A percentile compares a stretch with the other conserved stretches of the same genome.
Evolutionary conservation across 1,140 invertebrate species (phyloP).

Genomic region (Diuraphis noxia): DNA sequence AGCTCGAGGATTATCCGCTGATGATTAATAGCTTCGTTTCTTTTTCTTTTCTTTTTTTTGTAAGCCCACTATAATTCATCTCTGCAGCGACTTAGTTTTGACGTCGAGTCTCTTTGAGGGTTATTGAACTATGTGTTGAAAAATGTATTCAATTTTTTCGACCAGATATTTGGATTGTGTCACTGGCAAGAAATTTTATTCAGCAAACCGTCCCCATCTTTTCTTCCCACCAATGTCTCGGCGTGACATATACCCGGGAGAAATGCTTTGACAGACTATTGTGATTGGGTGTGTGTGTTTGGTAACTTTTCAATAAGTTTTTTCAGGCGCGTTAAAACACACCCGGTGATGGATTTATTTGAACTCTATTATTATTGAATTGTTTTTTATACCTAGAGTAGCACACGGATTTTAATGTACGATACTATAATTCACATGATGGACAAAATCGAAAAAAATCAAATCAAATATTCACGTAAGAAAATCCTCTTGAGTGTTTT

Average conservation of each 20-base stretch:
- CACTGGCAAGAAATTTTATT: constrained; percentile 44
- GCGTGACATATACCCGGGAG: constrained; percentile 15
- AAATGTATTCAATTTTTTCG: constrained; percentile 50
- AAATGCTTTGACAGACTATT: constrained; percentile 31
- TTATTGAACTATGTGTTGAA: constrained; percentile 49
- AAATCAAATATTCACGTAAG: not conserved
- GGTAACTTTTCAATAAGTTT: constrained; percentile 29
- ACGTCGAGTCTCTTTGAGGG: constrained; percentile 31
- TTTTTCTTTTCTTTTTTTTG: constrained; percentile 6
- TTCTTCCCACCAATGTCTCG: not conserved
- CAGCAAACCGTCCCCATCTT: not conserved
- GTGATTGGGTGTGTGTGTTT: not conserved
- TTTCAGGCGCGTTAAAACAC: not conserved
- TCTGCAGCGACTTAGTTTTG: constrained; percentile 36
- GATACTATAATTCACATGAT: not conserved
- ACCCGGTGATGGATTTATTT: not conserved
- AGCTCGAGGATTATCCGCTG: constrained; percentile 41
- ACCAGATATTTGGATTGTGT: constrained; percentile 42
- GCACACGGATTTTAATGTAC: not conserved
- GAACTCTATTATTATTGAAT: not conserved
- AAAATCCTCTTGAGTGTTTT: not conserved
- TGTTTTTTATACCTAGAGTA: not conserved
- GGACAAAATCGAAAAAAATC: not conserved
- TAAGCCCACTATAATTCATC: constrained; percentile 46
- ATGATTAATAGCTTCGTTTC: constrained; percentile 52